Conservation (phyloP, 2,797 vertebrate species). For the Adrianichthys oophorus region DNA sequence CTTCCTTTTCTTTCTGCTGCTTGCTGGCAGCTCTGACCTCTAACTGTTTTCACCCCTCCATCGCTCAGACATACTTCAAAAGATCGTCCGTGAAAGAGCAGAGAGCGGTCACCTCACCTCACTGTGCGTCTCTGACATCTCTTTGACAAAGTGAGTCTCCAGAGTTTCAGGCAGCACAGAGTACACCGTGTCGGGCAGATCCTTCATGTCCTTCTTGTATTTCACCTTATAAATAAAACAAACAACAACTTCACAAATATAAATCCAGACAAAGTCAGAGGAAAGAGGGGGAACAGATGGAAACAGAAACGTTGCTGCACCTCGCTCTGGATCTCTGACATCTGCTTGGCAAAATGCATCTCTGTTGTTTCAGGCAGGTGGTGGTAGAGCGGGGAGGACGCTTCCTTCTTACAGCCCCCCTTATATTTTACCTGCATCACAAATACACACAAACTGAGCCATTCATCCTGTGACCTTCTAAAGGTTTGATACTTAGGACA, state of each 20-base stretch:
- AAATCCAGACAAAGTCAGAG: not conserved
- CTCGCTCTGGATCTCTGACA: constrained; percentile 64
- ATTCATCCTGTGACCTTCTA: not conserved
- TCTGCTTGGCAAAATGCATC: constrained; percentile 39
- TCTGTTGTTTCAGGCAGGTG: constrained; percentile 60
- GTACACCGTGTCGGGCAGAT: constrained; percentile 47
- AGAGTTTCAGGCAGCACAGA: constrained; percentile 61
- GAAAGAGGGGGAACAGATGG: not conserved
- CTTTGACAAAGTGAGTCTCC: constrained; percentile 59
- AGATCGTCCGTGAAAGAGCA: too few species aligned
- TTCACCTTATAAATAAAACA: constrained; percentile 34
- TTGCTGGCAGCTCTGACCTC: too few species aligned
- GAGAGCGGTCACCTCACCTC: constrained; percentile 31
- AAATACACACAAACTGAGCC: not conserved
- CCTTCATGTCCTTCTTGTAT: constrained; percentile 65
- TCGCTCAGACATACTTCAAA: too few species aligned
- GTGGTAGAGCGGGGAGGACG: constrained; percentile 80
- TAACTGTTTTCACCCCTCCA: too few species aligned
- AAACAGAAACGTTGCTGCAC: not conserved
- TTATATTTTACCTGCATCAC: constrained; percentile 54
- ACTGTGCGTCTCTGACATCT: constrained; percentile 69
- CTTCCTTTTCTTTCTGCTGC: too few species aligned
- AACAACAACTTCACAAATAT: not conserved
- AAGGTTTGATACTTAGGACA: not conserved
- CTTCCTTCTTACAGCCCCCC: constrained; percentile 66